Evolutionary conservation across 1,140 invertebrate species (phyloP), one percentile per base, ranked within the genome.

Genomic region (Scaptodrosophila lebanonensis): DNA sequence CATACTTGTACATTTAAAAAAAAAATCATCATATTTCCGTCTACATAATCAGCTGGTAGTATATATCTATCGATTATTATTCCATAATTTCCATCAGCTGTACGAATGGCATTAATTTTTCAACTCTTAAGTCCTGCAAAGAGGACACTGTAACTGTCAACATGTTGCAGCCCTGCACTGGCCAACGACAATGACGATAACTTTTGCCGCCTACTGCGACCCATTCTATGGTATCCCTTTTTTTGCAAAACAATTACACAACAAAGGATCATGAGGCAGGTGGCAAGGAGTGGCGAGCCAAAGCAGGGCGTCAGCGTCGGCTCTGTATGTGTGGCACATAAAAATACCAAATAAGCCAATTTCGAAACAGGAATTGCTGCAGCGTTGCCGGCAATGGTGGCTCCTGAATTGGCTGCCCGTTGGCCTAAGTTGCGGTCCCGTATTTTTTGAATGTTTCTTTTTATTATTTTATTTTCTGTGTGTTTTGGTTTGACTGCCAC

Each of bases 311-410:
- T 29, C 39, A 27, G 29, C 32, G 27, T 29, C 15, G 25, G 18
- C 38, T 29, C 52, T 62, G 56, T 27, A 40, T 48, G 35, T 62
- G 30, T 50, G 6, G 51, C 48, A 50, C 53, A 77, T 61, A 77
- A 72, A 77, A 79, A 72, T 77, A 73, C 73, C 73, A 77, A 77
- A 77, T 72, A 79, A 72, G 73, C 68, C 73, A 77, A 77, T 77
- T 79, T 79, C 59, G 62, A 77, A 79, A 61, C 64, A 79, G 68
- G 51, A 67, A 76, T 77, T 71, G 63, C 53, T 57, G 57, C 67
- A 65, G 54, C 56, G 45, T 43, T 35, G 40, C 35, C 35, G 12
- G 8, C 15, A 33, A 29, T 22, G 13, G 13, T 13, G 25, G 15
- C 52, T 17, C 18, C 18, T 33, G 20, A 44, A 42, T 5, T 20